Percentiles rank a stretch among this genome's conserved stretches.
phyloP scores from a whole-genome alignment of 2,113 vertebrate species.

The Alexandromys fortis region DNA sequence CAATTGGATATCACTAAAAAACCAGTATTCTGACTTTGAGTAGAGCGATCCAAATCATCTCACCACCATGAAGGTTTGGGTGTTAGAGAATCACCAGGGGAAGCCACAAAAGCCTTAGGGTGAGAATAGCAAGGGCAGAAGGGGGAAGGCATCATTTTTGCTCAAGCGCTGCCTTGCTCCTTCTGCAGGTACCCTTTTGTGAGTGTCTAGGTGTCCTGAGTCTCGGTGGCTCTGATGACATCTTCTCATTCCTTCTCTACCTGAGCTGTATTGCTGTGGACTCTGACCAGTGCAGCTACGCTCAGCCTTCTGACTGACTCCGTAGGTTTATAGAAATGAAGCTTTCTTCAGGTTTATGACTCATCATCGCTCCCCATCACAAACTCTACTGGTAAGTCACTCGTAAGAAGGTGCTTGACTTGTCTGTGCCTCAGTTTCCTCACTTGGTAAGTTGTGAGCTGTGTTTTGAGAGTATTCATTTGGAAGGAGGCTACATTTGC shows the following conservation, averaged over 20 bases:
- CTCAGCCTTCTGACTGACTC: background rate
- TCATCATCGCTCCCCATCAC: background rate
- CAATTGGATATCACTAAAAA: background rate
- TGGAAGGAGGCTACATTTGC: background rate
- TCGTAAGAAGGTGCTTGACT: background rate
- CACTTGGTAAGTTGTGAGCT: background rate
- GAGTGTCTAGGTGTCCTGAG: background rate
- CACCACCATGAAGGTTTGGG: background rate
- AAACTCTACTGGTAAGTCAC: background rate
- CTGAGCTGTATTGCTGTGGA: background rate
- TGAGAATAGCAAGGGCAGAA: rapidly evolving
- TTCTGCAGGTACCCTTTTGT: rapidly evolving
- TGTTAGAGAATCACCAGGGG: background rate
- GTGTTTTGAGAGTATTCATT: background rate
- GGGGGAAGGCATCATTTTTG: background rate
- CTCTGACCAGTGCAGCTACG: background rate
- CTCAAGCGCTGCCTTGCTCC: rapidly evolving
- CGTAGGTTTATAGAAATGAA: background rate
- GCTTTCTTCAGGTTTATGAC: background rate
- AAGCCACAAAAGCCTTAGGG: background rate
- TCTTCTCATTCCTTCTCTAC: background rate
- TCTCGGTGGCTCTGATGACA: rapidly evolving
- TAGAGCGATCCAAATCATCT: background rate
- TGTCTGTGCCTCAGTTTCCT: background rate
- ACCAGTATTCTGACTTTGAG: background rate